Conservation (phyloP, 2,888 invertebrate species). For the Notocelia uddmanniana region DNA sequence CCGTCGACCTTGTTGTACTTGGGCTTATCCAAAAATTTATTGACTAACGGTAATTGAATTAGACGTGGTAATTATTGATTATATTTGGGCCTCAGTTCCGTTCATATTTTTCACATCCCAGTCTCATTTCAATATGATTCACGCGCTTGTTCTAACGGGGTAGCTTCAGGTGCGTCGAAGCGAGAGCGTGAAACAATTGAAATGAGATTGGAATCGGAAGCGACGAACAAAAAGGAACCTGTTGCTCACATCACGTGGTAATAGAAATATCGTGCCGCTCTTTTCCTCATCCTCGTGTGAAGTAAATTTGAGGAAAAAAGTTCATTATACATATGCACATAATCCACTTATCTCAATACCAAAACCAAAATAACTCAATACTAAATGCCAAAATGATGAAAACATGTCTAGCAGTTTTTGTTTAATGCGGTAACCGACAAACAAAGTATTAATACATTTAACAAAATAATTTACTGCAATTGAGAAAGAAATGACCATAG, state of each 20-base stretch:
- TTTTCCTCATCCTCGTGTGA: not conserved
- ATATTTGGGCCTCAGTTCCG: not conserved
- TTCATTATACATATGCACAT: too few relatives aligned
- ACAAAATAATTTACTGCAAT: too few relatives aligned
- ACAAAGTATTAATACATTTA: too few relatives aligned
- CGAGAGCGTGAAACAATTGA: not conserved
- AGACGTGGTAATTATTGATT: constrained; percentile 4
- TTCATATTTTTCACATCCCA: too few relatives aligned
- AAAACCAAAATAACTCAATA: too few relatives aligned
- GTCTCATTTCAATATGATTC: not conserved
- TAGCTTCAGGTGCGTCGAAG: not conserved
- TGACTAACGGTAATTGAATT: constrained; percentile 62
- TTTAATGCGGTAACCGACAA: too few relatives aligned
- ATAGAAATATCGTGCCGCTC: not conserved
- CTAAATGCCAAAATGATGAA: too few relatives aligned
- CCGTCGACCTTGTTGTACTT: constrained; percentile 78
- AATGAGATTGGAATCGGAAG: not conserved
- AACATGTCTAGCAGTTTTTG: too few relatives aligned
- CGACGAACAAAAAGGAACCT: not conserved
- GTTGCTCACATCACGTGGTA: not conserved
- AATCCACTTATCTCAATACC: too few relatives aligned
- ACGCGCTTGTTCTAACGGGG: not conserved
- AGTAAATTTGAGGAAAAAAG: too few relatives aligned
- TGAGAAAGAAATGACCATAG: too few relatives aligned
- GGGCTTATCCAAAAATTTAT: constrained; percentile 81